Evolutionary conservation across 2,888 invertebrate genomes (phyloP), one percentile per base, ranked within the genome.

Genomic region (Trachelus troglodyta): DNA sequence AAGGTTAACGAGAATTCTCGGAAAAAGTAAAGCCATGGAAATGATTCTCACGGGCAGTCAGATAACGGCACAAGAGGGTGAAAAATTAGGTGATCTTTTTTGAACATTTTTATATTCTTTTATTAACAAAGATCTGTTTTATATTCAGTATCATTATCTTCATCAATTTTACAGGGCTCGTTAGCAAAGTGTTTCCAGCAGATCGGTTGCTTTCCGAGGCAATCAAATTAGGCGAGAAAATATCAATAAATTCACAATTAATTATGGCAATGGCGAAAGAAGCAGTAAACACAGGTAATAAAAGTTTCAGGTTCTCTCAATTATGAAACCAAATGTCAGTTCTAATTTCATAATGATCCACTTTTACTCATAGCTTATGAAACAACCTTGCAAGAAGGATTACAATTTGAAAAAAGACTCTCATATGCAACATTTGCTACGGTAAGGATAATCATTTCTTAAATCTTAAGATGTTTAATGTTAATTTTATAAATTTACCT

Each of bases 21-120:
- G 99, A 87, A 99, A 99, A 92, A 98, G 98, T 4, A 96, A 97
- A 91, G 97, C 99, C 0, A 99, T 99, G 98, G 98, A 99, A 93
- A 96, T 99, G 87, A 96, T 96, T 77, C 94, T 99, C n/a, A 97
- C 98, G n/a, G 98, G 98, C 11, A 95, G 96, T 91, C 97, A 96
- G 90, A 94, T 98, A 74, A 94, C 94, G 69, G 98, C 98, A 0
- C 93, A 94, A 56, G 98, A 98, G 90, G 98, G 98, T 0, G 96
- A 97, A 91, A 95, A 95, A 89, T 95, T 96, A 94, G 97, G 96
- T 95, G 85, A 90, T 90, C 81, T 23, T 56, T 80, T 78, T 15
- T 31, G 3, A n/a, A 76, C 33, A 6, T 69, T 23, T 6, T 15
- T 56, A 23, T 56, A 56, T 23, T 78, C 34, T 30, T 1, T 75